These are phyloP conservation scores for Spatula clypeata DNA, from an alignment of 2,797 vertebrate genomes.

Conservation along the genomic window DNA sequence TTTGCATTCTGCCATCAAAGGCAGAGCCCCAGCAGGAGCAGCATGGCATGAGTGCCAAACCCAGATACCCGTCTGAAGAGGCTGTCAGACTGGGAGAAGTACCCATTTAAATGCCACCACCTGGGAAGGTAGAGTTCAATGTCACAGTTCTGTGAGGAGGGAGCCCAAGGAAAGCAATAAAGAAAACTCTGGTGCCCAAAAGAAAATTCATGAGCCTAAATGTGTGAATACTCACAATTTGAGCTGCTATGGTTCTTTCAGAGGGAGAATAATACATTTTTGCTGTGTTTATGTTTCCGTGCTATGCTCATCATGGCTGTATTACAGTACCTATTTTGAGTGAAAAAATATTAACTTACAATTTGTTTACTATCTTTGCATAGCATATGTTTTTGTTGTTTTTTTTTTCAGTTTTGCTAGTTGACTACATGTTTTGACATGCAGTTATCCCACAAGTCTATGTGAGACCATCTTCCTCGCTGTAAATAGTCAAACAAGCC, in stretches of 20 bases:
- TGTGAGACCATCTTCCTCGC: neutral
- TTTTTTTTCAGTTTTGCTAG: accelerated
- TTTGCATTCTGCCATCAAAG: neutral
- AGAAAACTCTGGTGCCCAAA: neutral
- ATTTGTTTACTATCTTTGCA: neutral
- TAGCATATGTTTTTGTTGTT: accelerated
- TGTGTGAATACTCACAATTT: accelerated
- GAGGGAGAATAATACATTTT: accelerated
- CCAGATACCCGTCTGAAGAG: neutral
- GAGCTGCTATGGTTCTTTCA: neutral
- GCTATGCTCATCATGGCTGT: accelerated
- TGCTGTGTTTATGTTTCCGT: neutral
- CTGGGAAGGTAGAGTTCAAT: too few species aligned
- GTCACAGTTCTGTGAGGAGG: accelerated
- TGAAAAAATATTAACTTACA: neutral
- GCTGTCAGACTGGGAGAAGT: neutral
- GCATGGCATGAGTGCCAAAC: neutral
- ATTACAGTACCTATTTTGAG: neutral
- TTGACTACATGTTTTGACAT: neutral
- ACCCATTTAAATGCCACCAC: neutral
- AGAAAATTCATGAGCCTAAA: neutral
- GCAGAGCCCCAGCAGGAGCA: neutral
- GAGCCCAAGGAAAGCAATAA: neutral
- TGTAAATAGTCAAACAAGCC: neutral
- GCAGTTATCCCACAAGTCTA: neutral